These are phyloP conservation scores for Panzeria rudis DNA, from an alignment of 2,888 invertebrate genomes.

Conservation along the genomic window DNA sequence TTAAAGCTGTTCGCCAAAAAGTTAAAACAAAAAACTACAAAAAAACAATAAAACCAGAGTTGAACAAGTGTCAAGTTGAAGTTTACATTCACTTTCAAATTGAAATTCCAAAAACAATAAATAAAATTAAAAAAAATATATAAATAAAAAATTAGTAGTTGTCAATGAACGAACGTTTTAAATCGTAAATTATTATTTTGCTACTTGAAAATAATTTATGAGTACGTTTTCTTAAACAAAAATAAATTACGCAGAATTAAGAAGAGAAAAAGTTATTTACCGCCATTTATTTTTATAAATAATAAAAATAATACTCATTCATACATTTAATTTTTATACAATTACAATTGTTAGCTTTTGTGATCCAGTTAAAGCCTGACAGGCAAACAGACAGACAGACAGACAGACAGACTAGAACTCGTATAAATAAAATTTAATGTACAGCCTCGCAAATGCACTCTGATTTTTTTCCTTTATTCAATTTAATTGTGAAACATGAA, in stretches of 20 bases:
- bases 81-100: conserved; percentile 62
- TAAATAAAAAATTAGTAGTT: conserved; percentile 9
- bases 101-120: conserved; percentile 4
- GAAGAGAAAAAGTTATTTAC: conserved; percentile 5
- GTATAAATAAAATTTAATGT: too few species aligned
- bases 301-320: conserved; percentile 2
- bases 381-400: too few species aligned
- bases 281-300: neutral
- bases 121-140: neutral
- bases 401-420: too few species aligned
- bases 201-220: conserved; percentile 6
- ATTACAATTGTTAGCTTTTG: conserved; percentile 17
- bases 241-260: conserved; percentile 41
- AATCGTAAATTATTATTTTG: conserved; percentile 9
- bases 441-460: too few species aligned
- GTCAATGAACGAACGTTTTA: conserved; percentile 52
- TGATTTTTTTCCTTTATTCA: too few species aligned
- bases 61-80: conserved; percentile 67
- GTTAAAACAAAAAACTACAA: neutral
- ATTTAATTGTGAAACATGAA: too few species aligned
- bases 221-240: neutral
- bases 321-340: neutral
- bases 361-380: conserved; percentile 18
- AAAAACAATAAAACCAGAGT: conserved; percentile 26
- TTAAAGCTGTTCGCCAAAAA: neutral